Conservation (phyloP, 2,888 invertebrate species). For the Cataglyphis albicans region DNA sequence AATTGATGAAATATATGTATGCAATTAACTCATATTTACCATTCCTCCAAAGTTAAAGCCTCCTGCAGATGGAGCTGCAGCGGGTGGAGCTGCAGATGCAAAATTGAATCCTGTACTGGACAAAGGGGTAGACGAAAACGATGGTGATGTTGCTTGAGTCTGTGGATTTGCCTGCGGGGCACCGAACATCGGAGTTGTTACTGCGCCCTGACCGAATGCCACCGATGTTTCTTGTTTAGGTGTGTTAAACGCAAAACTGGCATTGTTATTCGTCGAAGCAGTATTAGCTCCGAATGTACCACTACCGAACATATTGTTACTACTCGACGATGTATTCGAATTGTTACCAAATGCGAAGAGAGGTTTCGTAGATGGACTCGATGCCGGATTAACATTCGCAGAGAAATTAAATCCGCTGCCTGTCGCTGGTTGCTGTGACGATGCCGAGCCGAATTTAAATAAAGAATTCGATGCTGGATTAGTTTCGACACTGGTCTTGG, state of each 20-base stretch:
- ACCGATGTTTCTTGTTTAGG: conserved; percentile 74
- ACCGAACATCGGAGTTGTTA: conserved; percentile 78
- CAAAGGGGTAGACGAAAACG: conserved; percentile 68
- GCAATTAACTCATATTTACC: conserved; percentile 55
- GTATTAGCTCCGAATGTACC: conserved; percentile 73
- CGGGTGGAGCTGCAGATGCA: conserved; percentile 75
- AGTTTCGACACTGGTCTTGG: conserved; percentile 68
- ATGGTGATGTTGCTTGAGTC: conserved; percentile 66
- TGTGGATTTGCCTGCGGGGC: conserved; percentile 65
- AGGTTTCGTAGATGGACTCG: conserved; percentile 56
- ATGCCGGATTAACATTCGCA: conserved; percentile 64
- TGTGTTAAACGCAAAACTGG: conserved; percentile 79
- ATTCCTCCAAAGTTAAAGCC: conserved; percentile 78
- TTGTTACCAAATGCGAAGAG: conserved; percentile 78
- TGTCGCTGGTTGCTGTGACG: conserved; percentile 65
- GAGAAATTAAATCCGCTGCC: conserved; percentile 77
- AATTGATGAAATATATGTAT: neutral
- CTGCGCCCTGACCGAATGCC: conserved; percentile 77
- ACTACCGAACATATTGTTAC: conserved; percentile 75
- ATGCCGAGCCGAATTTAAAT: conserved; percentile 79
- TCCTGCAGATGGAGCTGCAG: conserved; percentile 55
- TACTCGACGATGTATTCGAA: conserved; percentile 59
- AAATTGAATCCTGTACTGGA: conserved; percentile 80
- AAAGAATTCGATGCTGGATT: conserved; percentile 64
- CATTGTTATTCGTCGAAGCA: conserved; percentile 59